Evolutionary conservation across 2,113 vertebrate genomes (phyloP).

Genomic region (Miniopterus natalensis): DNA sequence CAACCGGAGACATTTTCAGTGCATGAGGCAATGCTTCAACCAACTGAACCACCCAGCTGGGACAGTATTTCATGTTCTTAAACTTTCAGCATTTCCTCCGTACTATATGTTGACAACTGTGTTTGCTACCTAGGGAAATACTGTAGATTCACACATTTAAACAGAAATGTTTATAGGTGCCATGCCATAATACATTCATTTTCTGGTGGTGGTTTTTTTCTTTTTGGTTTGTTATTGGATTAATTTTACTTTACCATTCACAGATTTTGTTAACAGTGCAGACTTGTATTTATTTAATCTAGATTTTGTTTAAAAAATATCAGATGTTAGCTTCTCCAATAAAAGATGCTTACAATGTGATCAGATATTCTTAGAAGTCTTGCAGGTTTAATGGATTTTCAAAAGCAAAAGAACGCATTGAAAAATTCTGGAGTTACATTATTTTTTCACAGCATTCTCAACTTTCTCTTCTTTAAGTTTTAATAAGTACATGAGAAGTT

Average conservation of each 20-base stretch:
- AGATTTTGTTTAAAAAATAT: constrained; percentile 67
- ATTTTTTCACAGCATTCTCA: constrained; percentile 54
- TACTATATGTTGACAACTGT: neutral
- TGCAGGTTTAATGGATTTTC: constrained; percentile 50
- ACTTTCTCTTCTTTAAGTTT: constrained; percentile 68
- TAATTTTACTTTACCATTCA: constrained; percentile 51
- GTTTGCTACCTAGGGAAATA: constrained; percentile 52
- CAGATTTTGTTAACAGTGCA: constrained; percentile 51
- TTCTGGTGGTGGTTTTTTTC: neutral
- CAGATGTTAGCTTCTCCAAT: constrained; percentile 40
- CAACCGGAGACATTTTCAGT: neutral
- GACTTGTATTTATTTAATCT: constrained; percentile 60
- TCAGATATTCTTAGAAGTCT: constrained; percentile 54
- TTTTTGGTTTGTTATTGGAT: constrained; percentile 52
- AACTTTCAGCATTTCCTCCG: constrained; percentile 47
- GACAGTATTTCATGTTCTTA: neutral
- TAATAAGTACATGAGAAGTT: constrained; percentile 40
- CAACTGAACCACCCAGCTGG: neutral
- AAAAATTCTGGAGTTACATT: constrained; percentile 36
- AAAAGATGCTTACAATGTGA: constrained; percentile 27
- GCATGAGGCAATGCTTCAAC: neutral
- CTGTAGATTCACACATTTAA: constrained; percentile 20
- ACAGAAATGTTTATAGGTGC: constrained; percentile 43
- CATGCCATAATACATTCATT: constrained; percentile 47
- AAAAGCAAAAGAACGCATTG: constrained; percentile 41